These are phyloP conservation scores for Oreotragus oreotragus DNA, from an alignment of 2,113 vertebrate genomes.

Conservation along the genomic window DNA sequence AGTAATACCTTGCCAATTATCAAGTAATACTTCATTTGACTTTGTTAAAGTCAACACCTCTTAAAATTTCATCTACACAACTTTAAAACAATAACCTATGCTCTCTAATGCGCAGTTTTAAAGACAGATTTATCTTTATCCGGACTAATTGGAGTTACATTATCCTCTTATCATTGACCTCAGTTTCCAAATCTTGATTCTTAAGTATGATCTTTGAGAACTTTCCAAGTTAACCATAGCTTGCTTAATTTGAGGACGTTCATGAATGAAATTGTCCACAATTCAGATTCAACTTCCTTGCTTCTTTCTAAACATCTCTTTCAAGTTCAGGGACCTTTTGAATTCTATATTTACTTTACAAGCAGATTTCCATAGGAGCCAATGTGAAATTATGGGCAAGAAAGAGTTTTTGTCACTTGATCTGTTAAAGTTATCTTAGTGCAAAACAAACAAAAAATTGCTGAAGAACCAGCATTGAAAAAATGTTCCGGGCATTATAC, in stretches of 20 bases:
- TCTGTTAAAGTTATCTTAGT: neutral
- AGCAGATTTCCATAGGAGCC: neutral
- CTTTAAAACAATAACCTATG: neutral
- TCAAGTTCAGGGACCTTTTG: neutral
- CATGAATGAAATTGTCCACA: neutral
- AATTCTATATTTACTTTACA: neutral
- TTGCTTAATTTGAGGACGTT: conserved; percentile 14
- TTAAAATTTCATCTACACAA: neutral
- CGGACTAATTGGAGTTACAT: neutral
- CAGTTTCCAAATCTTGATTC: conserved; percentile 28
- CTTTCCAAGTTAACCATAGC: conserved; percentile 15
- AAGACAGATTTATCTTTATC: neutral
- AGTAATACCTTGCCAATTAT: neutral
- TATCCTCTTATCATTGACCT: neutral
- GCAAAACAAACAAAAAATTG: neutral
- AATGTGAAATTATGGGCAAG: neutral
- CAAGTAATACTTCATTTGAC: neutral
- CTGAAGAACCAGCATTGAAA: neutral
- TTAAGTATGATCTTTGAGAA: neutral
- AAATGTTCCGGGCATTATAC: neutral
- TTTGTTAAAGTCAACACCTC: neutral
- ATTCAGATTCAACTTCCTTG: neutral
- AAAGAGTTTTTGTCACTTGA: neutral
- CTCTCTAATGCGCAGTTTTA: neutral
- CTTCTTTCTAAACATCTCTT: neutral